phyloP scores from a whole-genome alignment of 2,797 vertebrate genomes.

The Centroberyx gerrardi region DNA sequence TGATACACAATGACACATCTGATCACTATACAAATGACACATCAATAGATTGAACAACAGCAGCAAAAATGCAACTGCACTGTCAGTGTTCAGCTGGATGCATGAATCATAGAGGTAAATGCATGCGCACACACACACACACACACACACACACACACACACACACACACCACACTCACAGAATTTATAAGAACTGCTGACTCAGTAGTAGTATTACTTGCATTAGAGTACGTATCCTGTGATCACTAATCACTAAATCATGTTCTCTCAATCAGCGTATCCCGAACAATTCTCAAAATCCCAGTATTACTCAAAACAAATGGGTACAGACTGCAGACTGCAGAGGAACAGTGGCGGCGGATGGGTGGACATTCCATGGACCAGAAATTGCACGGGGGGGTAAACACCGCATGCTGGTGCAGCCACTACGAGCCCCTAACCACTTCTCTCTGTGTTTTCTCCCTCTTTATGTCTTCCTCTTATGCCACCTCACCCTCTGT shows the following conservation, averaged over 20 bases:
- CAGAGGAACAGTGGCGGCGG: not conserved
- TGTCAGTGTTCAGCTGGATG: no score
- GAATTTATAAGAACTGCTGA: conserved; percentile 31
- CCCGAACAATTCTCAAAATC: conserved; percentile 39
- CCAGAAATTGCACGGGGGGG: conserved; percentile 25
- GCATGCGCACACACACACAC: not conserved
- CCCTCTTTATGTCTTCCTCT: not conserved
- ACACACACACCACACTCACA: not conserved
- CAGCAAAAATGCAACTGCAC: not conserved
- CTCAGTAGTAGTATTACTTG: conserved; percentile 14
- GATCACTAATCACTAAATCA: not conserved
- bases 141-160: not conserved
- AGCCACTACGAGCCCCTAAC: not conserved
- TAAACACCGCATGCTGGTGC: conserved; percentile 23
- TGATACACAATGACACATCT: no score
- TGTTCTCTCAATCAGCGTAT: not conserved
- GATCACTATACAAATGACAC: not conserved
- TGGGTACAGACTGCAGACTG: not conserved
- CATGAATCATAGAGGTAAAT: conserved; percentile 14
- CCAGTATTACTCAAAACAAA: conserved; percentile 63
- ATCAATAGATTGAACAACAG: not conserved
- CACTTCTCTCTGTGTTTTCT: conserved; percentile 17
- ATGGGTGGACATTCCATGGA: conserved; percentile 48
- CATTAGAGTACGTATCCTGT: not conserved
- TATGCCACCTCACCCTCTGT: not conserved